Evolutionary conservation across 2,888 invertebrate genomes (phyloP).

Genomic region (Dysmachus trigonus): DNA sequence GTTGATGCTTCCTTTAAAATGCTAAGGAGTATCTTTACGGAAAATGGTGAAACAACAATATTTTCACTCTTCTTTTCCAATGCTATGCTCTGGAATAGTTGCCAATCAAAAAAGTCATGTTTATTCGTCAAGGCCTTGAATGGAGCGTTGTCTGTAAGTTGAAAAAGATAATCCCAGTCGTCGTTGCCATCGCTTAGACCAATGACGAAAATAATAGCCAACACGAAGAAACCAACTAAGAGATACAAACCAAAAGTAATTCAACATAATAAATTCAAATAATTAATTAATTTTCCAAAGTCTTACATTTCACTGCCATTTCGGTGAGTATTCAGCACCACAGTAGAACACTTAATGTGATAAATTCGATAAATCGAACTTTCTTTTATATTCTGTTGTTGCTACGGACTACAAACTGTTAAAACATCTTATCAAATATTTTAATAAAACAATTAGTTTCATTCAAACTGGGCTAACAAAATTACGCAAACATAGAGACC

Average conservation of each 20-base stretch:
- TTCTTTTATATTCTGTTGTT: neutral
- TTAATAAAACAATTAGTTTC: neutral
- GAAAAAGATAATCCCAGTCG: neutral
- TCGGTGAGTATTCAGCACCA: neutral
- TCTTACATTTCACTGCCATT: neutral
- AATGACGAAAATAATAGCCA: neutral
- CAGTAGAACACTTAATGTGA: neutral
- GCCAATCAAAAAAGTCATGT: neutral
- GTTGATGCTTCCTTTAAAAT: neutral
- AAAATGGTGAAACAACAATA: neutral
- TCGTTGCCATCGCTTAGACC: neutral
- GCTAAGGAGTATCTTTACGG: neutral
- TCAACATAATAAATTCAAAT: neutral
- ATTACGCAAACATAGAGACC: too few species aligned
- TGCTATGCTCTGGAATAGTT: neutral
- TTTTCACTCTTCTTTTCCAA: neutral
- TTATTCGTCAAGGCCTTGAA: neutral
- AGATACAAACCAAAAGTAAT: neutral
- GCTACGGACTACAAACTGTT: neutral
- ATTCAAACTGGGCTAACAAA: neutral
- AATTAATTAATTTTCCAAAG: neutral
- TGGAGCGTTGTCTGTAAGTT: neutral
- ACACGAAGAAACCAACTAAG: neutral
- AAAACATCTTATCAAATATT: neutral
- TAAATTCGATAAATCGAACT: neutral